Evolutionary conservation across 2,797 vertebrate species (phyloP).

Genomic region (Lepilemur septentrionalis): DNA sequence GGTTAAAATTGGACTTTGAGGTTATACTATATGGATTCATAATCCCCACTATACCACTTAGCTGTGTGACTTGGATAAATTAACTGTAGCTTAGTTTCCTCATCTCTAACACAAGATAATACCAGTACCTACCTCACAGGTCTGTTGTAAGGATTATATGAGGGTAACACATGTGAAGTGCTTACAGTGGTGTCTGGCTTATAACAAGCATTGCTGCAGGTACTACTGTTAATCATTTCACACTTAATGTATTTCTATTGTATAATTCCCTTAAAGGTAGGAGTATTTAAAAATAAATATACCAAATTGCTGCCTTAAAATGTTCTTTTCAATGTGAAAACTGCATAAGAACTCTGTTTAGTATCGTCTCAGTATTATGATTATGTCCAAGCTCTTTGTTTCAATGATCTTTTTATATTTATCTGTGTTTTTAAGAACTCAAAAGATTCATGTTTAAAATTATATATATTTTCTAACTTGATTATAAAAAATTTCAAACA

Average conservation of each 20-base stretch:
- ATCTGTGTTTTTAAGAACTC: neutral
- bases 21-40: neutral
- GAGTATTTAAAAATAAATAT: constrained; percentile 19
- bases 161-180: neutral
- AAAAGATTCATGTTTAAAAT: constrained; percentile 38
- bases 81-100: neutral
- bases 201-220: neutral
- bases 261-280: neutral
- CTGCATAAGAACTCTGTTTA: neutral
- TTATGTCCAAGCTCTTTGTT: neutral
- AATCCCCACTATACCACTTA: neutral
- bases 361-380: neutral
- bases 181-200: neutral
- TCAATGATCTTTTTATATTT: neutral
- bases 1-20: neutral
- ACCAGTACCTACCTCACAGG: too few relatives aligned
- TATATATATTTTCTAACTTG: neutral
- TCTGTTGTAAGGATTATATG: neutral
- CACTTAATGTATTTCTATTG: neutral
- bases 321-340: neutral
- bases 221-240: neutral
- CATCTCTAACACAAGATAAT: neutral
- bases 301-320: neutral
- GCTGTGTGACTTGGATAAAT: neutral
- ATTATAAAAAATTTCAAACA: neutral